Base-by-base conservation (phyloP, 1,140 invertebrate genomes). In the Diachasmimorpha longicaudata region DNA sequence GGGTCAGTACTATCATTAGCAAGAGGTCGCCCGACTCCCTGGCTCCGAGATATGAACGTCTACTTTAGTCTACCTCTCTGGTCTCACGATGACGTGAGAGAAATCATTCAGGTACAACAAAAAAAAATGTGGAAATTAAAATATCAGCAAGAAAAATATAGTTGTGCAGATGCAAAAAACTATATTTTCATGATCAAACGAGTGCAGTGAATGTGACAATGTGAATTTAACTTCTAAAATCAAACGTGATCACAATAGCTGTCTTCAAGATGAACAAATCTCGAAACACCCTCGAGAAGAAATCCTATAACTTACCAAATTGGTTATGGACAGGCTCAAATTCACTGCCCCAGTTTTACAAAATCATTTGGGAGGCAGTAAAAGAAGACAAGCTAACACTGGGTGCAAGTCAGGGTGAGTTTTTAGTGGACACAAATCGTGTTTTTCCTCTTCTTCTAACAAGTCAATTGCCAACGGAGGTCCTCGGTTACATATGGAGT, bases 401-500 rank as follows among this genome's bases (percentile, higher is more conserved):
- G 8, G 83, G 81, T 23, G 76, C 78, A 11, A 75, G 82, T 63
- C 82, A 85, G 55, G 75, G 79, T 0, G 87, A 89, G 71, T 16
- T 85, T 5, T 78, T 89, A 4, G 91, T 92, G 37, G 90, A 92
- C 72, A 93, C 92, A 10, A 89, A 91, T 44, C 89, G 91, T 78
- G 85, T 93, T 0, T 93, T 92, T 79, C 90, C 91, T 11, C 82
- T 93, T 8, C 83, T 94, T n/a, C 82, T 93, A 42, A 89, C 91
- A 13, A 93, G 92, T 84, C 90, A 91, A 48, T 80, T 94, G 36
- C 84, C 91, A 0, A 90, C 90, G 1, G 90, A 92, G 78, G 84
- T 90, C 19, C 85, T 93, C 3, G 92, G 92, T 14, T 90, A 91
- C 72, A 91, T 94, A 63, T 94, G 93, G 93, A 90, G 89, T 42